Conservation (phyloP, 2,113 vertebrate genomes). For the Cyanocitta stelleri region DNA sequence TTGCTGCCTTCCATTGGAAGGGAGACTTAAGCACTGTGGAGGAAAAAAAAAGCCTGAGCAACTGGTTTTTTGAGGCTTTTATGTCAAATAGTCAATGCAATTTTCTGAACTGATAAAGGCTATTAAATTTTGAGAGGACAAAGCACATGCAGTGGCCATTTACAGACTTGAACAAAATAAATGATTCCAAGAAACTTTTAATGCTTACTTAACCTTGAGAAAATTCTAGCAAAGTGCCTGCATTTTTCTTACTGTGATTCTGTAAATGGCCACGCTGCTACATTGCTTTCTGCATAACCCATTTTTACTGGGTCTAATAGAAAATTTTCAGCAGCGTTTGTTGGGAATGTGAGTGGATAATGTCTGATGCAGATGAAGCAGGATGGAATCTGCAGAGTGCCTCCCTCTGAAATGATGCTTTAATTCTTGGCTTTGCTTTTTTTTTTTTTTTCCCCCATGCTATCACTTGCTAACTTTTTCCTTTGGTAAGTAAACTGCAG, state of each 20-base stretch:
- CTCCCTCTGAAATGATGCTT: constrained; percentile 35
- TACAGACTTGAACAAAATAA: background rate
- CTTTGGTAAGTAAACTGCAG: constrained; percentile 71
- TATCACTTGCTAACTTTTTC: constrained; percentile 65
- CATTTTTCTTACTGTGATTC: background rate
- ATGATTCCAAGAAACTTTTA: background rate
- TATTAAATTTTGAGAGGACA: constrained; percentile 51
- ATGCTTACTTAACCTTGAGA: background rate
- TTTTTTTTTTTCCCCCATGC: constrained; percentile 51
- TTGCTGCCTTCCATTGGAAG: background rate
- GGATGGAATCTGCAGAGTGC: background rate
- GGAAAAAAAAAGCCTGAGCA: background rate
- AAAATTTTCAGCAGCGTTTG: background rate
- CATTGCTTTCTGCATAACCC: constrained; percentile 20
- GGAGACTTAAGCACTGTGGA: background rate
- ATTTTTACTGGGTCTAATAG: background rate
- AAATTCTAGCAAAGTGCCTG: background rate
- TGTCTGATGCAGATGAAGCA: background rate
- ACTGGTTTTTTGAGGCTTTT: background rate
- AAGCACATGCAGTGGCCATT: background rate
- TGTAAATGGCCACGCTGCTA: constrained; percentile 28
- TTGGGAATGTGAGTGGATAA: background rate
- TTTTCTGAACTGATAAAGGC: constrained; percentile 55
- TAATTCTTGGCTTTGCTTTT: constrained; percentile 57
- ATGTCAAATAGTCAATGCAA: background rate